These are phyloP conservation scores for Melinaea menophilus DNA, from an alignment of 2,888 invertebrate species.

Conservation along the genomic window DNA sequence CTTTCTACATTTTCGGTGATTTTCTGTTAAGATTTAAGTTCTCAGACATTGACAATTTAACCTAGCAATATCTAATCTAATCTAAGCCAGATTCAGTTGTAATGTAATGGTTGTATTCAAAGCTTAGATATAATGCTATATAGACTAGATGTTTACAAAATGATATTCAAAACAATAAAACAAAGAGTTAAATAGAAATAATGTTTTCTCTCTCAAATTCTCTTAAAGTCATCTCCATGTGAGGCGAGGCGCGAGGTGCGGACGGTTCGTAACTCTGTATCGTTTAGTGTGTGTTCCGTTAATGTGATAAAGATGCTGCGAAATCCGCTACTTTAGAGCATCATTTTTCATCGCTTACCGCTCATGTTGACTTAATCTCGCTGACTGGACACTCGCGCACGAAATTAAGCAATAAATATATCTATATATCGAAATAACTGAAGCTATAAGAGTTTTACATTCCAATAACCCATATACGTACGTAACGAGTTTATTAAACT, in stretches of 20 bases:
- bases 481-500: too few relatives aligned
- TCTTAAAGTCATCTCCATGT: background rate
- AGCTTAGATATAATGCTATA: too few relatives aligned
- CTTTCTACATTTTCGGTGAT: too few relatives aligned
- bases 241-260: background rate
- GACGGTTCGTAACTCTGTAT: background rate
- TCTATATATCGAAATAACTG: slow-evolving; percentile 13
- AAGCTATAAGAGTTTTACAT: background rate
- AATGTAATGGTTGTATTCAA: too few relatives aligned
- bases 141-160: too few relatives aligned
- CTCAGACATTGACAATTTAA: too few relatives aligned
- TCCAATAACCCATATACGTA: too few relatives aligned
- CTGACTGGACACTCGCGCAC: slow-evolving; percentile 42
- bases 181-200: background rate
- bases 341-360: slow-evolving; percentile 65
- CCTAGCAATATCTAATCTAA: too few relatives aligned
- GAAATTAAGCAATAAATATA: slow-evolving; percentile 27
- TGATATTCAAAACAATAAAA: too few relatives aligned
- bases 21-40: too few relatives aligned
- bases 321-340: slow-evolving; percentile 65
- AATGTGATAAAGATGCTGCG: slow-evolving; percentile 49
- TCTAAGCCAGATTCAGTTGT: too few relatives aligned
- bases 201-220: background rate
- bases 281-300: slow-evolving; percentile 5
- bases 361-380: slow-evolving; percentile 59